phyloP scores from a whole-genome alignment of 2,113 vertebrate species.

The Athene noctua region DNA sequence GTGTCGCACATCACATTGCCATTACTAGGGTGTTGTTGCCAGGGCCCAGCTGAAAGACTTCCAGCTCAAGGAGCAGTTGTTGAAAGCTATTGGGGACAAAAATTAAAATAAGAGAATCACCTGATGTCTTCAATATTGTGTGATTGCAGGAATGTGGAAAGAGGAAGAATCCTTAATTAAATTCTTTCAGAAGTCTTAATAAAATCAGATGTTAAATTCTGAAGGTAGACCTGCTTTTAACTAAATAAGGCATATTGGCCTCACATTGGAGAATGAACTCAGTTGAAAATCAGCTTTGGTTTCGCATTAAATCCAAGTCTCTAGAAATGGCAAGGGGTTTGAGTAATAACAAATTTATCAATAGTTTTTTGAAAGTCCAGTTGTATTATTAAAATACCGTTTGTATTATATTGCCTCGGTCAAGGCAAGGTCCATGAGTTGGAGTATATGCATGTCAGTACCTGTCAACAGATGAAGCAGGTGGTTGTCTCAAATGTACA shows the following conservation, averaged over 20 bases:
- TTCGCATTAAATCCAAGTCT: not conserved
- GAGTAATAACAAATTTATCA: not conserved
- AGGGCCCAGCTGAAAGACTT: not conserved
- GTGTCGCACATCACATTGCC: accelerated
- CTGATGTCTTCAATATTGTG: not conserved
- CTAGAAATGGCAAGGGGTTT: not conserved
- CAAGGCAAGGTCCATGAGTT: not conserved
- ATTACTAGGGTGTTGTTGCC: not conserved
- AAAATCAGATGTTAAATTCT: not conserved
- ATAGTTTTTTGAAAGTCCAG: not conserved
- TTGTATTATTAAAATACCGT: not conserved
- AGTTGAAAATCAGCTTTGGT: not conserved
- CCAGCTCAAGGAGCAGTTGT: not conserved
- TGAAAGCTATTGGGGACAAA: not conserved
- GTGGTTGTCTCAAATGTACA: not conserved
- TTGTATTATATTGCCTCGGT: not conserved
- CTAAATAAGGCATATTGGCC: not conserved
- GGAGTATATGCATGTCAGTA: not conserved
- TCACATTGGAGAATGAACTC: not conserved
- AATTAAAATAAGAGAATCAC: not conserved
- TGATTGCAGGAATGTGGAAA: not conserved
- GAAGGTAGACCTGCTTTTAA: not conserved
- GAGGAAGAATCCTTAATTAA: not conserved
- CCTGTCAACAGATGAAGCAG: not conserved
- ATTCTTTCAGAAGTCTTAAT: not conserved